Evolutionary conservation across 2,113 vertebrate genomes (phyloP), one percentile per base, ranked within the genome.

Genomic region (Vidua macroura): DNA sequence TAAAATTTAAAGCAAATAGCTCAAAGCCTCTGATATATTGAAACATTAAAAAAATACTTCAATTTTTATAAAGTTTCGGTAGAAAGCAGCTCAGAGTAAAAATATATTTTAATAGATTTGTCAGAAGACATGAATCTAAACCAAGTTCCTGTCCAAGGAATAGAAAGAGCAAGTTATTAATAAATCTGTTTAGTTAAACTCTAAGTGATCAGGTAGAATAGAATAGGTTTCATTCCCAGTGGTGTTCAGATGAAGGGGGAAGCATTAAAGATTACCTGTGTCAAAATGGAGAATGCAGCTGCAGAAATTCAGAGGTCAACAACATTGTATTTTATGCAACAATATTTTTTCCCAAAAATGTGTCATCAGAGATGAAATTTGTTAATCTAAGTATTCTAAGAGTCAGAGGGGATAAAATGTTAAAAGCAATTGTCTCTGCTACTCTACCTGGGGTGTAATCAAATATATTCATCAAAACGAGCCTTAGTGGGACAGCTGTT

Each of bases 1-100:
- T 79, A 74, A 94, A 95, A 93, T 92, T 70, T 68, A 89, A 94
- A 96, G 79, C 39, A 49, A 74, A 28, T 63, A 81, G 25, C 83
- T 48, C 86, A 94, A 90, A 86, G 43, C 41, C 55, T 68, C 56
- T 70, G 18, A 63, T 73, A 66, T 69, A 48, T 9, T 80, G 35
- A 30, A 93, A 82, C 44, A 64, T 79, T 68, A 37, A 58, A 76
- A 92, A 73, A 83, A 64, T 59, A 92, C 79, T 72, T 56, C 7
- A 11, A 16, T 53, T 83, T 92, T 79, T 13, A 91, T 78, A 78
- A 64, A 52, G 21, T 63, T 89, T 73, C 62, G n/a, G 41, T 59
- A 64, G 56, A 66, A 93, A 92, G n/a, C 5, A 62, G 33, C 30
- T 68, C 31, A 81, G 35, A 43, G 5, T 58, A 79, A 93, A 79